Evolutionary conservation across 2,113 vertebrate genomes (phyloP).

Genomic region (Brachyhypopomus occidentalis): DNA sequence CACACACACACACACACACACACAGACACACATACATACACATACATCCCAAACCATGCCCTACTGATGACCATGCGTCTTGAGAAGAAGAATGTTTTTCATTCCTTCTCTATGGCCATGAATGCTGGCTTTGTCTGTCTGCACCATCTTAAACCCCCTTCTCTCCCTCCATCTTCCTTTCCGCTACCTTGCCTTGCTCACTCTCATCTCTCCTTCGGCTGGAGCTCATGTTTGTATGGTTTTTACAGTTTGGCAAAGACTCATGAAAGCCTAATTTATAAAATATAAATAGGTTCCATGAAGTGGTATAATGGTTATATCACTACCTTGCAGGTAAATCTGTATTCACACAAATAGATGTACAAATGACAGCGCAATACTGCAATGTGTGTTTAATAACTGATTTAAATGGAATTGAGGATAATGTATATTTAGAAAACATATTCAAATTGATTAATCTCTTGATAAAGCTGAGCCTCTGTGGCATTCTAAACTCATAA

Average conservation of each 20-base stretch:
- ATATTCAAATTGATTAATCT: not conserved
- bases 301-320: not conserved
- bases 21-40: conserved; percentile 21
- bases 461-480: not conserved
- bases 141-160: conserved; percentile 75
- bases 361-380: not conserved
- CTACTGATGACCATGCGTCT: conserved; percentile 69
- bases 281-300: not conserved
- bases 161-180: conserved; percentile 60
- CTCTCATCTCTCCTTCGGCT: conserved; percentile 24
- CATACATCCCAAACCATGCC: conserved; percentile 62
- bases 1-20: conserved; percentile 35
- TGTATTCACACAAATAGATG: not conserved
- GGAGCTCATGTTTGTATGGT: not conserved
- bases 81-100: conserved; percentile 80
- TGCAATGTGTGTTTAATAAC: not conserved
- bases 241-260: not conserved
- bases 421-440: not conserved
- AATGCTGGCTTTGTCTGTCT: conserved; percentile 82
- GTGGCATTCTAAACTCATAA: conserved; percentile 5
- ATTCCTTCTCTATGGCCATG: conserved; percentile 76
- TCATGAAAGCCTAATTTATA: not conserved
- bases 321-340: not conserved
- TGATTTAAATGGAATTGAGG: not conserved
- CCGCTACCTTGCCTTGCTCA: conserved; percentile 43